Conservation (phyloP, 2,888 invertebrate species). For the Nomada hirtipes region DNA sequence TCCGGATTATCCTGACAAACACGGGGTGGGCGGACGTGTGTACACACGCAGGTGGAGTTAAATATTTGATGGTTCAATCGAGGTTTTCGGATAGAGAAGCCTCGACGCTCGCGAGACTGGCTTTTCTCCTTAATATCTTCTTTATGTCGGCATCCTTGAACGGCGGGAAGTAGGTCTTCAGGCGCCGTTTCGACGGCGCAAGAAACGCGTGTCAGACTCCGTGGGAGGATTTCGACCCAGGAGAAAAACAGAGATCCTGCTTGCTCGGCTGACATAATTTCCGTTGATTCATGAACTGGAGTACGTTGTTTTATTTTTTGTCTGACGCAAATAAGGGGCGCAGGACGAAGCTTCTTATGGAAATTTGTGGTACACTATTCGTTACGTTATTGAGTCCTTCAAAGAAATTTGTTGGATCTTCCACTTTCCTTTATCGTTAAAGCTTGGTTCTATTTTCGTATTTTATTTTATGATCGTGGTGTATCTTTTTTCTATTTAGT, state of each 20-base stretch:
- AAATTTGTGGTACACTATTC: too few species aligned
- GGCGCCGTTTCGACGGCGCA: constrained; percentile 47
- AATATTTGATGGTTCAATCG: neutral
- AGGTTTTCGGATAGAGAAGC: neutral
- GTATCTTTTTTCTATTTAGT: too few species aligned
- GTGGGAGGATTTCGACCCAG: neutral
- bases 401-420: too few species aligned
- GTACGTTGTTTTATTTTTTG: neutral
- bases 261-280: constrained; percentile 9
- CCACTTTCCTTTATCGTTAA: too few species aligned
- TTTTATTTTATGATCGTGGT: too few species aligned
- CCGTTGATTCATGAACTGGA: neutral
- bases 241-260: constrained; percentile 27
- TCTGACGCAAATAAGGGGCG: neutral
- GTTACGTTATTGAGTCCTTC: too few species aligned
- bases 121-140: neutral
- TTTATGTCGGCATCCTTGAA: constrained; percentile 50
- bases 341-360: too few species aligned
- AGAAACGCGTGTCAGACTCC: constrained; percentile 25
- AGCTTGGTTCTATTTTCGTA: too few species aligned
- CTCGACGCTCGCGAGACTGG: constrained; percentile 4
- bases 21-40: neutral
- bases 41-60: neutral
- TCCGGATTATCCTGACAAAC: constrained; percentile 3
- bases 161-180: constrained; percentile 50